Percentiles rank a stretch among this genome's conserved stretches.
phyloP scores from a whole-genome alignment of 1,140 invertebrate species.

The Sarcophaga peregrina region DNA sequence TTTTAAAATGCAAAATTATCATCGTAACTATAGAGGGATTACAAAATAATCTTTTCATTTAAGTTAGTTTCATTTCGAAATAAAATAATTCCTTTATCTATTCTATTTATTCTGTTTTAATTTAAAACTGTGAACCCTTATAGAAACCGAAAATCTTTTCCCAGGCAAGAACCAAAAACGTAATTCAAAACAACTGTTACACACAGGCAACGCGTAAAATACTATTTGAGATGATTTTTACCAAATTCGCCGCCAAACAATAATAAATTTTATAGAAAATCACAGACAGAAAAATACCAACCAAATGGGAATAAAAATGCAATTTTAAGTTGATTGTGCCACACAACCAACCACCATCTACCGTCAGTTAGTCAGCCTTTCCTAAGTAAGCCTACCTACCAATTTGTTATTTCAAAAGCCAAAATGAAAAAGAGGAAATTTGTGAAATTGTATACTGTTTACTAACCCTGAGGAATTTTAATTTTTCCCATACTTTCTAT shows the following conservation, averaged over 20 bases:
- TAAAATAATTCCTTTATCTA: no score
- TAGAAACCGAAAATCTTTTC: background rate
- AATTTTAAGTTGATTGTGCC: background rate
- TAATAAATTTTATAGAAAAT: conserved; percentile 29
- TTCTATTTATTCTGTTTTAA: no score
- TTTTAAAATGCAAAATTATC: no score
- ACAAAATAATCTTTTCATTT: no score
- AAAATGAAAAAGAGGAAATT: background rate
- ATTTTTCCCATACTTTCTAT: background rate
- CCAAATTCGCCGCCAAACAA: background rate
- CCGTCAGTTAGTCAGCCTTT: no score
- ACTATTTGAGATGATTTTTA: background rate
- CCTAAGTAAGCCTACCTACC: background rate
- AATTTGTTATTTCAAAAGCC: background rate
- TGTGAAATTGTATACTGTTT: background rate
- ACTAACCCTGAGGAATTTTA: conserved; percentile 26
- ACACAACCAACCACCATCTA: no score
- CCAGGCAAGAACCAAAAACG: background rate
- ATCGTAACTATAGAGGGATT: no score
- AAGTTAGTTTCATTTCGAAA: no score
- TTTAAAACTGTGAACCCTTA: no score
- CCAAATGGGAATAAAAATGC: conserved; percentile 22
- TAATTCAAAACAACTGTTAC: conserved; percentile 40
- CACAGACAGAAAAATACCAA: conserved; percentile 29
- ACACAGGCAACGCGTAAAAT: conserved; percentile 14